Percentiles rank a stretch among this genome's conserved stretches.
Conservation (phyloP, 2,888 invertebrate genomes). For the Harpalus rufipes region DNA sequence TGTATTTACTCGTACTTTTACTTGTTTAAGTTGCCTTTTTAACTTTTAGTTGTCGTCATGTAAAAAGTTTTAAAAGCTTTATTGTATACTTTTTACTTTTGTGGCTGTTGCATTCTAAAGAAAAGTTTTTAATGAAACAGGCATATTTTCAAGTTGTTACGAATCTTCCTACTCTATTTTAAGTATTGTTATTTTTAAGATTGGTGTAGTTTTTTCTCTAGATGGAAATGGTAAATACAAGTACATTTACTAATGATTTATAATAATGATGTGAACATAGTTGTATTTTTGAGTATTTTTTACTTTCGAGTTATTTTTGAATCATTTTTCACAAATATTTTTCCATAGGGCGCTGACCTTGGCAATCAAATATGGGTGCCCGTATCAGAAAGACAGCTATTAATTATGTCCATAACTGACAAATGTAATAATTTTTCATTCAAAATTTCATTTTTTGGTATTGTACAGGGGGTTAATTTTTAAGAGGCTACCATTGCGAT, state of each 20-base stretch:
- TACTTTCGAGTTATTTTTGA: too few relatives aligned
- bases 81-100: conserved; percentile 45
- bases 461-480: too few relatives aligned
- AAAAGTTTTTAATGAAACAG: conserved; percentile 41
- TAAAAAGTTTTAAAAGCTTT: conserved; percentile 40
- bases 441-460: too few relatives aligned
- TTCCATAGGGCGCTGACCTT: too few relatives aligned
- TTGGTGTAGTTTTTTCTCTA: background rate
- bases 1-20: conserved; percentile 36
- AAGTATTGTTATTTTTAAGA: background rate
- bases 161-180: background rate
- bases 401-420: too few relatives aligned
- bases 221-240: background rate
- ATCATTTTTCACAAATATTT: too few relatives aligned
- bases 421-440: too few relatives aligned
- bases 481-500: too few relatives aligned
- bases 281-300: too few relatives aligned
- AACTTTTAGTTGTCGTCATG: conserved; percentile 35
- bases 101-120: conserved; percentile 26
- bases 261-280: conserved; percentile 6
- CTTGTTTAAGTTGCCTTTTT: conserved; percentile 32
- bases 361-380: too few relatives aligned
- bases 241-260: conserved; percentile 16
- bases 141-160: conserved; percentile 1
- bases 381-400: too few relatives aligned